phyloP scores from a whole-genome alignment of 2,113 vertebrate species.

The Eira barbara region DNA sequence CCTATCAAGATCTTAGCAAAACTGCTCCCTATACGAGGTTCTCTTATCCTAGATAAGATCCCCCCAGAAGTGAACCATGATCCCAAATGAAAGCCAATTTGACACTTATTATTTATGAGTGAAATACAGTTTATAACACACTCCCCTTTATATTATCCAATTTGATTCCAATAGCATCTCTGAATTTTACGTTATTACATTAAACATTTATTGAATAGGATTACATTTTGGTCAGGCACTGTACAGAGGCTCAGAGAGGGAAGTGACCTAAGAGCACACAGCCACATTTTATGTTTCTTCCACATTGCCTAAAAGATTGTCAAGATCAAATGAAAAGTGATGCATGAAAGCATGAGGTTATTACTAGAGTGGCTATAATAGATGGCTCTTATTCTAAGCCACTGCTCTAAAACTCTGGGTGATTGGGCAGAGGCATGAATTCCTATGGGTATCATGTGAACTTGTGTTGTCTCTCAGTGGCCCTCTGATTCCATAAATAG shows the following conservation, averaged over 20 bases:
- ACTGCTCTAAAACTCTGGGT: neutral
- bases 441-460: neutral
- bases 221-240: neutral
- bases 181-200: neutral
- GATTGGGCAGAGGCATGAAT: neutral
- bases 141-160: neutral
- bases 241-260: neutral
- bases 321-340: neutral
- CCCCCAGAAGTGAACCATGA: neutral
- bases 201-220: neutral
- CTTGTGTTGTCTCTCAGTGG: neutral
- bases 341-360: neutral
- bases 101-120: neutral
- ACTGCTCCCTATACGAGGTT: neutral
- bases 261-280: neutral
- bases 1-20: conserved; percentile 7
- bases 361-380: neutral
- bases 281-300: neutral
- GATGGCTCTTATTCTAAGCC: neutral
- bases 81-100: neutral
- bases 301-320: neutral
- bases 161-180: neutral
- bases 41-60: neutral
- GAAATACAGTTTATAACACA: neutral
- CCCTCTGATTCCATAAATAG: neutral